Evolutionary conservation across 2,113 vertebrate species (phyloP), one percentile per base, ranked within the genome.

Genomic region (Passer montanus): DNA sequence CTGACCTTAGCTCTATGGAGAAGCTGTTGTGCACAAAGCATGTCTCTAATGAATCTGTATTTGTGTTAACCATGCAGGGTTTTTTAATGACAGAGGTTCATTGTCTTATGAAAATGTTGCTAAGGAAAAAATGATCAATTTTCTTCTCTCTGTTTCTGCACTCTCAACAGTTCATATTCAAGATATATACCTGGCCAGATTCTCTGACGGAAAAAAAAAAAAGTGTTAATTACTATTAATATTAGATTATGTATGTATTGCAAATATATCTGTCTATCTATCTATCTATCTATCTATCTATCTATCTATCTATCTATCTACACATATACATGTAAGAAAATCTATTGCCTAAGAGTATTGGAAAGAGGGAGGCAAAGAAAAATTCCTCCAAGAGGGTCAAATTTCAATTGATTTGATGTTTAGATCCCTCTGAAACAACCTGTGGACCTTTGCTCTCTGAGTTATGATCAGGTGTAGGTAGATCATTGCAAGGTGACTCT

Each of bases 201-300:
- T 28, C 11, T 52, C 10, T 69, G 50, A 50, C 64, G 22, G 15
- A 37, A 37, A 41, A 67, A 35, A 52, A 16, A 0, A 7, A 1
- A 7, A 11, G 12, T 13, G 6, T 27, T 84, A 75, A 46, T 67
- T 75, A 16, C 10, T 41, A 15, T 74, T 75, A 33, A 6, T 84
- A 72, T 39, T 33, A 44, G 18, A 44, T 84, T 58, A 35, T 44
- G 7, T 1, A 12, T 12, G 5, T 19, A 39, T 63, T 58, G 3
- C 4, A 9, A 22, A 37, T 41, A 13, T 4, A 47, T 5, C 35
- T 37, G 7, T 23, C 4, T 12, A 21, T 13, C 28, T 24, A 15
- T 10, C 1, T 14, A 41, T 15, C 14, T 3, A 8, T 23, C 4
- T 12, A 21, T 13, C 28, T 24, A 15, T 10, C 1, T 14, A 41